Base-by-base conservation (phyloP, 2,888 invertebrate genomes). In the Tetrapedia diversipes region DNA sequence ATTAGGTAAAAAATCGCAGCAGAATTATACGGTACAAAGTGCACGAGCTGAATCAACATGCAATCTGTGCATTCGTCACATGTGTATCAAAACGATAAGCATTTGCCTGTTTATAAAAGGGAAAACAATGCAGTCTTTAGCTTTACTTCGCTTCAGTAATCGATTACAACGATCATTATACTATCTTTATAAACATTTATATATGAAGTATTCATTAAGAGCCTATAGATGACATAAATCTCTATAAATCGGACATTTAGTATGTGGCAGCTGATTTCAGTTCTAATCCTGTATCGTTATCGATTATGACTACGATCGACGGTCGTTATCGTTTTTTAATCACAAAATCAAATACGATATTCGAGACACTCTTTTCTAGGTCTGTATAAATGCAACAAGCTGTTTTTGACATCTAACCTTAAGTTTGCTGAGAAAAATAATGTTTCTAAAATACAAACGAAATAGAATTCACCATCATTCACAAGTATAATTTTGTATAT, bases 1-100 rank as follows among this genome's bases (percentile, higher is more conserved):
- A 22, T n/a, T 61, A 16, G 19, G 29, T 22, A 10, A 70, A 59
- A 34, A 39, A 53, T 37, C 24, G 8, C 34, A 71, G 39, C n/a
- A 45, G 11, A 70, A 45, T 47, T 14, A 51, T 34, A 22, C 29
- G 41, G 77, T 67, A 68, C 77, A 77, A 77, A 77, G 77, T 77
- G 24, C 77, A 29, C 10, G 29, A 64, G 59, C 10, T 43, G 51
- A 75, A 75, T 57, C 76, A 63, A 60, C 49, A 39, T 27, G n/a
- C 37, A 72, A 72, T 72, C 70, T 61, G 14, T 47, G 24, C 39
- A 63, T 60, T 76, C 41, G 41, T 64, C 53, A 47, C 54, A 56
- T 41, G 41, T 63, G 45, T 27, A 39, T 41, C 29, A 8, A 14
- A 34, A 61, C 8, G 43, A 61, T 66, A 66, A 56, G 39, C 7